A percentile compares a stretch with the other conserved stretches of the same genome.
phyloP scores from a whole-genome alignment of 2,888 invertebrate species.

The Invenusta paracnida region DNA sequence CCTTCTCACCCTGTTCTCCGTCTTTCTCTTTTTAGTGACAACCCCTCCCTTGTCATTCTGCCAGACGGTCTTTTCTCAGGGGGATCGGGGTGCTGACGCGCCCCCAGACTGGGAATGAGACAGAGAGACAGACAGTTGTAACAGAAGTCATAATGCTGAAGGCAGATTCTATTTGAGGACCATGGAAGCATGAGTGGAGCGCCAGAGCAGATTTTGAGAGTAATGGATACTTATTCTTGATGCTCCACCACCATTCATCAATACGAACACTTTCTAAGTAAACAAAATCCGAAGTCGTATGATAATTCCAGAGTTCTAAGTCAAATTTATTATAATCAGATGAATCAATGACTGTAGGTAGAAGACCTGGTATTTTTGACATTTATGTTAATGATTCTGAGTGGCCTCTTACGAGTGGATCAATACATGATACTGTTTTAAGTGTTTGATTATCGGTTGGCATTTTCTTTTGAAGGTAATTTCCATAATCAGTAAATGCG shows the following conservation, averaged over 20 bases:
- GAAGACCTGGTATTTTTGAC: background rate
- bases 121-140: too few species aligned
- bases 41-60: too few species aligned
- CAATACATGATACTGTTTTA: background rate
- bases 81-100: too few species aligned
- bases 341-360: background rate
- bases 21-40: too few species aligned
- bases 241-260: background rate
- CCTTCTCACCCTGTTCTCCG: too few species aligned
- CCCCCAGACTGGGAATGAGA: too few species aligned
- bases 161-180: background rate
- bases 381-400: background rate
- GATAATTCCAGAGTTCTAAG: background rate
- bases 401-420: background rate
- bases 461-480: background rate
- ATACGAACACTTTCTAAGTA: background rate
- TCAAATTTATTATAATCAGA: background rate
- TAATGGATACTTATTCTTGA: background rate
- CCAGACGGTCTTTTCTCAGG: too few species aligned
- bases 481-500: background rate
- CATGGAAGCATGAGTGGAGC: background rate
- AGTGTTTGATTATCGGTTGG: background rate
- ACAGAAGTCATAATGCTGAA: too few species aligned
- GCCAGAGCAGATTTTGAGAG: background rate
- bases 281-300: background rate